Conservation (phyloP, 2,113 vertebrate genomes). For the Hoplias malabaricus region DNA sequence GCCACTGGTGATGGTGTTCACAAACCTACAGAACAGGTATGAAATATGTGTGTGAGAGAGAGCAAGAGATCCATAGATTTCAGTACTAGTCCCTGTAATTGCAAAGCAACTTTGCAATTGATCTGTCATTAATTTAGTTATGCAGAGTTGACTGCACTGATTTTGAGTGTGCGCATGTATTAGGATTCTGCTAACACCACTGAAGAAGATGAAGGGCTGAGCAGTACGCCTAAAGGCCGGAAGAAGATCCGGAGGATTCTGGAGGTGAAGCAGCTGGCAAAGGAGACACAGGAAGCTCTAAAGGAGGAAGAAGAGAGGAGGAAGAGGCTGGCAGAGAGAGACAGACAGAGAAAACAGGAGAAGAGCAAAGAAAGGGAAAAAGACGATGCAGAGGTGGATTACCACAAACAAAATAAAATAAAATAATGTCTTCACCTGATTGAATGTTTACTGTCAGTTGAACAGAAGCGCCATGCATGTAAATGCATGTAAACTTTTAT, state of each 20-base stretch:
- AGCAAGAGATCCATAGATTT: too few relatives aligned
- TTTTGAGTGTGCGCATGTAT: not conserved
- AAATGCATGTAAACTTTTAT: too few relatives aligned
- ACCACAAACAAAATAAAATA: not conserved
- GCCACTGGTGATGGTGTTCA: not conserved
- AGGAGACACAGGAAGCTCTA: slow-evolving; percentile 91
- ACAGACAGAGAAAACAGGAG: slow-evolving; percentile 73
- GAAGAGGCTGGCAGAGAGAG: slow-evolving; percentile 85
- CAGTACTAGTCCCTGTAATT: too few relatives aligned
- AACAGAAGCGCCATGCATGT: too few relatives aligned
- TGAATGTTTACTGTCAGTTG: too few relatives aligned
- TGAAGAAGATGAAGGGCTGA: slow-evolving; percentile 35
- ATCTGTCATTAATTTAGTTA: too few relatives aligned
- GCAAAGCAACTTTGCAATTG: too few relatives aligned
- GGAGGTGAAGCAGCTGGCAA: slow-evolving; percentile 84
- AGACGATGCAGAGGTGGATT: slow-evolving; percentile 36
- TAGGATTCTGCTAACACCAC: not conserved
- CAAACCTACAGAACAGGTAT: not conserved
- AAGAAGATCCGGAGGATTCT: slow-evolving; percentile 95
- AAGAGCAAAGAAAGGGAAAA: slow-evolving; percentile 81
- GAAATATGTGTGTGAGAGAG: not conserved
- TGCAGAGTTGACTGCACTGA: too few relatives aligned
- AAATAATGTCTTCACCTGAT: too few relatives aligned
- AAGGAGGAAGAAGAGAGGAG: slow-evolving; percentile 93
- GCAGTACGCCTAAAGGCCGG: slow-evolving; percentile 86